A percentile compares a stretch with the other conserved stretches of the same genome.
Evolutionary conservation across 2,797 vertebrate species (phyloP).

Genomic region (Rhynchonycteris naso): DNA sequence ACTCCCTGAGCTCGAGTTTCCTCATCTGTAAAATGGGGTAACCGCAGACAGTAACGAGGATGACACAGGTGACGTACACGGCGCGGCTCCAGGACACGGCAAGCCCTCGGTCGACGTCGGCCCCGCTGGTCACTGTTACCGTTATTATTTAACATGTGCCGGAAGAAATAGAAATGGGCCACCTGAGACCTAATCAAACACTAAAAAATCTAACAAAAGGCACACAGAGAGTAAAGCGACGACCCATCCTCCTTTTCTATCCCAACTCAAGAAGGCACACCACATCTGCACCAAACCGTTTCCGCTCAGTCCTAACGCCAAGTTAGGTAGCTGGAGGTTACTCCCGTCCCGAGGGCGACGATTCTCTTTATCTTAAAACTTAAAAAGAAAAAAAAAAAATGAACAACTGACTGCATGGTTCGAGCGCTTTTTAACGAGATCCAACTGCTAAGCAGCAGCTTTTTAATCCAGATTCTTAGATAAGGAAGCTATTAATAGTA

Average conservation of each 20-base stretch:
- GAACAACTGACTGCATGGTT: background rate
- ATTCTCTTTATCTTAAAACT: background rate
- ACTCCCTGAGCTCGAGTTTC: background rate
- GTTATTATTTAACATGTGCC: background rate
- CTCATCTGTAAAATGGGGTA: background rate
- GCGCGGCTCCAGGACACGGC: rapidly evolving
- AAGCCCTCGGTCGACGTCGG: background rate
- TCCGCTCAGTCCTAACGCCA: background rate
- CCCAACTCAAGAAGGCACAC: background rate
- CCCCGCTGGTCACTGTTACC: too few species aligned
- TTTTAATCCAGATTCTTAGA: background rate
- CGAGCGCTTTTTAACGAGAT: background rate
- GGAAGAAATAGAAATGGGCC: background rate
- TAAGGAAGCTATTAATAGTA: background rate
- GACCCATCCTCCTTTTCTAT: rapidly evolving
- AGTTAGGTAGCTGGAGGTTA: background rate
- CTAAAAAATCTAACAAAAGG: background rate
- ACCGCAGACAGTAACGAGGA: rapidly evolving
- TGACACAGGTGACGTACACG: rapidly evolving
- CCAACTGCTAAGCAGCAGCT: background rate
- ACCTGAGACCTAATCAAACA: background rate
- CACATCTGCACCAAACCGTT: background rate
- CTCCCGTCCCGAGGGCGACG: background rate
- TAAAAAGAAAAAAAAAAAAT: background rate
- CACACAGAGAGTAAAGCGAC: rapidly evolving